Evolutionary conservation across 2,888 invertebrate species (phyloP), one percentile per base, ranked within the genome.

Genomic region (Drosophila cognata): DNA sequence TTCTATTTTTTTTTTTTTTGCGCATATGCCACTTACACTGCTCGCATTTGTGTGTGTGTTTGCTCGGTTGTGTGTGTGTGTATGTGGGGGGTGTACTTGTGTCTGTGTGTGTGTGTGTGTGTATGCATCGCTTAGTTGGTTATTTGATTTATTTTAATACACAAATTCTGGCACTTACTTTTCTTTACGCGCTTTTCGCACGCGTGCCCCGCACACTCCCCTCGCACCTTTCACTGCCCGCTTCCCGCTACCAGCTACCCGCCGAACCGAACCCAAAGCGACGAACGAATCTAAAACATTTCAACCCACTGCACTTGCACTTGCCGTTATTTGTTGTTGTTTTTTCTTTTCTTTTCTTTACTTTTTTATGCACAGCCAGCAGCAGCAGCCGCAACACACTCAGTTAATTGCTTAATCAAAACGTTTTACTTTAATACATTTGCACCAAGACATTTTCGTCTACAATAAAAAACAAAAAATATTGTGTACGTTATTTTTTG

Each of bases 351-450:
- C 21, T 16, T 46, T 46, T 46, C 7, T 46, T 46, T 46, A 16
- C 46, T 46, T 55, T 67, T 56, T 64, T 78, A 65, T 59, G 65
- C 69, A 74, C 55, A 68, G 67, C 36, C 53, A 36, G 28, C 38
- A 53, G 33, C 52, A 33, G 52, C 52, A 16, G 52, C 46, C 46
- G 21, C 28, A 56, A n/a, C 73, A 58, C 61, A 62, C 74, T 85
- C 88, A 88, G 89, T 84, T 84, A 84, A 89, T 84, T 88, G 90
- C 90, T 85, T 84, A 84, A 84, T 84, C 83, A 84, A 84, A 84
- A 74, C 77, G 84, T 71, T 89, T 38, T 28, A 38, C 56, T 72
- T 57, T 74, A 71, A 65, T 85, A 81, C 82, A 73, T 72, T 75
- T 71, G 71, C 70, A 85, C 80, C 73, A 82, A 83, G 82, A 78